Evolutionary conservation across 2,888 invertebrate genomes (phyloP), one percentile per base, ranked within the genome.

Genomic region (Shargacucullia verbasci): DNA sequence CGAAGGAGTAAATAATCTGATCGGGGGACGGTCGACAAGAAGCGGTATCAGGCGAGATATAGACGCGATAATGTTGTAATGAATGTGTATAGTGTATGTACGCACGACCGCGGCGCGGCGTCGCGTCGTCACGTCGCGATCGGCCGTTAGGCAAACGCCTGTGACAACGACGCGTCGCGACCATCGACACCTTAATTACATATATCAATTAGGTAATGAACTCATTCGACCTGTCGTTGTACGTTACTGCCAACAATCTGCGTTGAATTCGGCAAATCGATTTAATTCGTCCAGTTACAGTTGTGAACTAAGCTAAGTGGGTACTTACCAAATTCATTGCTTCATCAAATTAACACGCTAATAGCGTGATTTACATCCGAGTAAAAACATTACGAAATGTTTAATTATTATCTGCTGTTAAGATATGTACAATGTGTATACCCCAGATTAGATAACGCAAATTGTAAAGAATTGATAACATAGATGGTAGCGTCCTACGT

Each of bases 1-100:
- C 71, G 74, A 83, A 84, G 84, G 80, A 83, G 77, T 75, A 78
- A 81, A 84, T 85, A 82, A 83, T 83, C 81, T 74, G 73, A 66
- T 73, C 72, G 68, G 57, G 70, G 69, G 65, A 64, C 65, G 50
- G 69, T 59, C 63, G 62, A 62, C 78, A 75, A 81, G 80, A 80
- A 79, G 69, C 70, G 69, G 66, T 79, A 78, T 80, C 79, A 69
- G 56, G 31, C 54, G 73, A 70, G 66, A 73, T 72, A 72, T 49
- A 58, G 52, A 20, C 53, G 54, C 61, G 69, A 76, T 76, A 67
- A 59, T 73, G 56, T 65, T 61, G 70, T 73, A 63, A 59, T 63
- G 60, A 63, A 27, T 47, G 55, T 29, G 4, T 20, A 20, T n/a
- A n/a, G n/a, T 3, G 20, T 20, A 43, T 27, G 56, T 62, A 52